Evolutionary conservation across 2,113 vertebrate species (phyloP).

Genomic region (Syngnathus scovelli): DNA sequence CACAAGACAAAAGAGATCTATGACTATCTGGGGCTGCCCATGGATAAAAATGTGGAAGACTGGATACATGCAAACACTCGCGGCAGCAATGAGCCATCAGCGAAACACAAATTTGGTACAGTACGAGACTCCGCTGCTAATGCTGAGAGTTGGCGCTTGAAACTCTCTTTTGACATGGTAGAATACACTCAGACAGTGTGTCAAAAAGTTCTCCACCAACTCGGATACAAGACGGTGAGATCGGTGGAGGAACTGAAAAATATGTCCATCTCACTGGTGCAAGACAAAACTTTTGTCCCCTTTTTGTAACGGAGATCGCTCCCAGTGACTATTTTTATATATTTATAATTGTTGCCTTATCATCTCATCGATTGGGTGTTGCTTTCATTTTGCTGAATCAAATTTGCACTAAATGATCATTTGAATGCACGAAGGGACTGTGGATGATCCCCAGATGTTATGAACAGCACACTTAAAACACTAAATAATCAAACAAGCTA

Average conservation of each 20-base stretch:
- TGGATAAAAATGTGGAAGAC: slow-evolving; percentile 85
- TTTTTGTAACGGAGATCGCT: slow-evolving; percentile 81
- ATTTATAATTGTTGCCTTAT: slow-evolving; percentile 92
- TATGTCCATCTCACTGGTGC: slow-evolving; percentile 85
- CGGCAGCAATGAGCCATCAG: slow-evolving; percentile 80
- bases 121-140: slow-evolving; percentile 91
- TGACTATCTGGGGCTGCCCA: slow-evolving; percentile 82
- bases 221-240: slow-evolving; percentile 83
- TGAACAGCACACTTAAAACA: slow-evolving; percentile 60
- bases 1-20: slow-evolving; percentile 94
- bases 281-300: slow-evolving; percentile 87
- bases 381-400: slow-evolving; percentile 49
- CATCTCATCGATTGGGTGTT: slow-evolving; percentile 40
- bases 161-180: slow-evolving; percentile 90
- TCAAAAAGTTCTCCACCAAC: slow-evolving; percentile 81
- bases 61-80: slow-evolving; percentile 95
- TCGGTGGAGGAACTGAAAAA: slow-evolving; percentile 90
- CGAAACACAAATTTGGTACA: slow-evolving; percentile 92
- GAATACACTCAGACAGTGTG: slow-evolving; percentile 89
- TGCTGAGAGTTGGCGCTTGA: slow-evolving; percentile 92
- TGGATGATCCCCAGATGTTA: slow-evolving; percentile 36
- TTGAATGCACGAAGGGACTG: slow-evolving; percentile 53
- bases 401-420: slow-evolving; percentile 83
- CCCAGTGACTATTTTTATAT: slow-evolving; percentile 74
- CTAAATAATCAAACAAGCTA: slow-evolving; percentile 35